A percentile compares a stretch with the other conserved stretches of the same genome.
Evolutionary conservation across 2,888 invertebrate genomes (phyloP).

Genomic region (Syritta pipiens): DNA sequence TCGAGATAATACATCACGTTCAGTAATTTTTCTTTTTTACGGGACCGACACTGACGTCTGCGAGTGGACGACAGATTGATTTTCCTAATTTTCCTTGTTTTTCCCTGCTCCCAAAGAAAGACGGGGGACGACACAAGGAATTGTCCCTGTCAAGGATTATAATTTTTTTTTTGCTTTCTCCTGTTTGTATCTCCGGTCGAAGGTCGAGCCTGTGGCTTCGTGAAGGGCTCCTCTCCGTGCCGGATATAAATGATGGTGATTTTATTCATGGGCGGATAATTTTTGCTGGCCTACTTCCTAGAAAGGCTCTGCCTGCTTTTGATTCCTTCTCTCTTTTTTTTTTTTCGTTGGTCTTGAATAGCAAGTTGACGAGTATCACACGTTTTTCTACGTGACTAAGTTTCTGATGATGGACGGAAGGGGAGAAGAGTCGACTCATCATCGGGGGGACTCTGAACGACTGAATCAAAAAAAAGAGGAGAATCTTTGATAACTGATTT

Average conservation of each 20-base stretch:
- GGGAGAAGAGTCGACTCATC: no score
- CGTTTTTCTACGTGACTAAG: conserved; percentile 62
- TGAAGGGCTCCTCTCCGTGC: not conserved
- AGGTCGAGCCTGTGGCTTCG: conserved; percentile 26
- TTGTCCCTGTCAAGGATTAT: conserved; percentile 43
- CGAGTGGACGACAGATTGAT: conserved; percentile 59
- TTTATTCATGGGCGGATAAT: conserved; percentile 64
- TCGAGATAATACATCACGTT: conserved; percentile 43
- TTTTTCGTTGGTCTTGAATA: conserved; percentile 47
- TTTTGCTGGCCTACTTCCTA: conserved; percentile 46
- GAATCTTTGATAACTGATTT: conserved; percentile 56
- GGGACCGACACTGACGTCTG: conserved; percentile 48
- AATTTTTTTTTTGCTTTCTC: conserved; percentile 6
- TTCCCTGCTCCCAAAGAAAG: not conserved
- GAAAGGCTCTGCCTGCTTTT: no score
- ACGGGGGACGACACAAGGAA: conserved; percentile 2
- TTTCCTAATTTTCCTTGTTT: conserved; percentile 57
- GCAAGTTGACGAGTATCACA: conserved; percentile 65
- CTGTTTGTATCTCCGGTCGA: not conserved
- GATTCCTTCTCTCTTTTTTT: conserved; percentile 5
- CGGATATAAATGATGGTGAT: conserved; percentile 62
- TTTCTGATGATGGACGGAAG: conserved; percentile 41
- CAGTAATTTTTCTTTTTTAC: conserved; percentile 42
- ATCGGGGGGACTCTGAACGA: no score
- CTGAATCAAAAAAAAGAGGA: no score